A percentile compares a stretch with the other conserved stretches of the same genome.
phyloP scores from a whole-genome alignment of 2,888 invertebrate species.

The Marronus borbonicus region DNA sequence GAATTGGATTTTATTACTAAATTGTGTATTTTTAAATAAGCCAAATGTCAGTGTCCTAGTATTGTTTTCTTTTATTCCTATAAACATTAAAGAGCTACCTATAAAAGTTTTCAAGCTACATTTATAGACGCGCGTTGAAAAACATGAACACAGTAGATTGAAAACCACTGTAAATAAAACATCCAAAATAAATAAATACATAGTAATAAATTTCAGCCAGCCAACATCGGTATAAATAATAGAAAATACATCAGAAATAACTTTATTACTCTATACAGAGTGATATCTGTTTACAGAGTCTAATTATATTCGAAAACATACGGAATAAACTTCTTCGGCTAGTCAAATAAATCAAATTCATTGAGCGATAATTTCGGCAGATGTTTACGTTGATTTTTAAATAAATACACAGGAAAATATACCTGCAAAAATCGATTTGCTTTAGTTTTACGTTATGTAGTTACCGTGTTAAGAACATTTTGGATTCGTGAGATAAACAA shows the following conservation, averaged over 20 bases:
- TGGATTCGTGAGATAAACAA: constrained; percentile 1
- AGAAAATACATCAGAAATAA: not conserved
- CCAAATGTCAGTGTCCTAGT: no score
- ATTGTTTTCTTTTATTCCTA: no score
- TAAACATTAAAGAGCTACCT: no score
- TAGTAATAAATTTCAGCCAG: not conserved
- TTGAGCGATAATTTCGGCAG: constrained; percentile 18
- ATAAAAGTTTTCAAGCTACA: no score
- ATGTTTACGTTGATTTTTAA: constrained; percentile 13
- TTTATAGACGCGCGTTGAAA: no score
- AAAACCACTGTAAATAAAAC: no score
- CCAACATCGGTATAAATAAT: not conserved
- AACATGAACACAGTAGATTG: no score
- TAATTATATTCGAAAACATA: constrained; percentile 13
- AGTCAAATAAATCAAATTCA: constrained; percentile 31
- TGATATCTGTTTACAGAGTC: constrained; percentile 13
- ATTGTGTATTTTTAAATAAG: no score
- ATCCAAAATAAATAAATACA: not conserved
- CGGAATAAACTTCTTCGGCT: constrained; percentile 8
- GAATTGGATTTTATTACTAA: no score
- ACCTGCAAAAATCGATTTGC: constrained; percentile 32
- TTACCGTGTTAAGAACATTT: not conserved
- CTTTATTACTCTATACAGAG: constrained; percentile 13
- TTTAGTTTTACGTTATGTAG: constrained; percentile 23
- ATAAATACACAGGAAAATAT: constrained; percentile 16